Evolutionary conservation across 2,888 invertebrate species (phyloP).

Genomic region (Cataglyphis cursor): DNA sequence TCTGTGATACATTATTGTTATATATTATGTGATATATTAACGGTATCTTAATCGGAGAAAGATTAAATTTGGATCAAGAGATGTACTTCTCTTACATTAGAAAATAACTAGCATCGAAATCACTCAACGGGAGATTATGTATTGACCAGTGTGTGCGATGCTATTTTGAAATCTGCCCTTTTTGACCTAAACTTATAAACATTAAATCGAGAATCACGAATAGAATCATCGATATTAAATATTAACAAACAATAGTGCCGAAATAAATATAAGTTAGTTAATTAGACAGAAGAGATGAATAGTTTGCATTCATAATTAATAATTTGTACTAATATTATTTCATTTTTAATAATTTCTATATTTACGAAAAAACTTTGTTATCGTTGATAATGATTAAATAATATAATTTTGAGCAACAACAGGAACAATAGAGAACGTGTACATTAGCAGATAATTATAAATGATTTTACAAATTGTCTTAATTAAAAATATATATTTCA

Average conservation of each 20-base stretch:
- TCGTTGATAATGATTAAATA: slow-evolving; percentile 8
- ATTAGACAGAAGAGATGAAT: slow-evolving; percentile 9
- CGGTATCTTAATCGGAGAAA: background rate
- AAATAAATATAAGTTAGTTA: background rate
- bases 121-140: slow-evolving; percentile 5
- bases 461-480: background rate
- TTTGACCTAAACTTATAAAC: slow-evolving; percentile 60
- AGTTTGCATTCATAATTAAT: background rate
- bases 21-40: slow-evolving; percentile 7
- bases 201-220: background rate
- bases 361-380: background rate
- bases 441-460: background rate
- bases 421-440: background rate
- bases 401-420: background rate
- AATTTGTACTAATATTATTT: background rate
- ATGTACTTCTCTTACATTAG: background rate
- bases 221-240: background rate
- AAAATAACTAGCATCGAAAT: slow-evolving; percentile 12
- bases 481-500: background rate
- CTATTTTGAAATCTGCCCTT: slow-evolving; percentile 49
- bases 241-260: background rate
- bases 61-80: slow-evolving; percentile 11
- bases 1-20: background rate
- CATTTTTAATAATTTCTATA: background rate
- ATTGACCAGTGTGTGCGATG: slow-evolving; percentile 22